Evolutionary conservation across 2,888 invertebrate genomes (phyloP), one percentile per base, ranked within the genome.

Genomic region (Eucera pruinosa): DNA sequence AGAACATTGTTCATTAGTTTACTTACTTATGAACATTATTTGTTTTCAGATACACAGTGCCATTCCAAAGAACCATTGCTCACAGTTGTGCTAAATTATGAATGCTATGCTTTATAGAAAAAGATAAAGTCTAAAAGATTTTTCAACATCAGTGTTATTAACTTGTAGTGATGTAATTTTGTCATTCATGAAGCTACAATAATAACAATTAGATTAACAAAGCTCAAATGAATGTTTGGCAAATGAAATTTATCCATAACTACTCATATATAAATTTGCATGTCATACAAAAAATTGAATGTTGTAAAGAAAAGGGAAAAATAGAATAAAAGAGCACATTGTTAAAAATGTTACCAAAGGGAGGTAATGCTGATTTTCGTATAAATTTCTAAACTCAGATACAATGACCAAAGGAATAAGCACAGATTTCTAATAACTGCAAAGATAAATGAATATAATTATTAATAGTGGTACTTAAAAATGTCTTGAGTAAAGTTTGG

Each of bases 261-360:
- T 55, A 67, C 64, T 72, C 81, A 27, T 67, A 75, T 33, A 60
- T 39, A 61, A 57, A 41, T 69, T 66, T 48, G 55, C 45, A 48
- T 30, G 55, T 48, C 27, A 7, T 52, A 47, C 25, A 55, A n/a
- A 50, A 60, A 23, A 72, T 52, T 45, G 52, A 83, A 47, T 57
- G 72, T 52, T 62, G 65, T 76, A 57, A 69, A 65, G 23, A 33
- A 41, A 66, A 48, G 39, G 47, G 55, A 55, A 60, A 72, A 25
- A 64, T 69, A 58, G 61, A 74, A 62, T 81, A 71, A 80, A 55
- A 57, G 41, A 66, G 43, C 20, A 43, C 47, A 72, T 77, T 64
- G 52, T 82, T 82, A 83, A 88, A 87, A 75, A 90, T 89, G 89
- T 88, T 89, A 90, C 90, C 90, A 87, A 90, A 90, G 85, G 87